Conservation (phyloP, 2,888 invertebrate species). For the Cataglyphis livida region DNA sequence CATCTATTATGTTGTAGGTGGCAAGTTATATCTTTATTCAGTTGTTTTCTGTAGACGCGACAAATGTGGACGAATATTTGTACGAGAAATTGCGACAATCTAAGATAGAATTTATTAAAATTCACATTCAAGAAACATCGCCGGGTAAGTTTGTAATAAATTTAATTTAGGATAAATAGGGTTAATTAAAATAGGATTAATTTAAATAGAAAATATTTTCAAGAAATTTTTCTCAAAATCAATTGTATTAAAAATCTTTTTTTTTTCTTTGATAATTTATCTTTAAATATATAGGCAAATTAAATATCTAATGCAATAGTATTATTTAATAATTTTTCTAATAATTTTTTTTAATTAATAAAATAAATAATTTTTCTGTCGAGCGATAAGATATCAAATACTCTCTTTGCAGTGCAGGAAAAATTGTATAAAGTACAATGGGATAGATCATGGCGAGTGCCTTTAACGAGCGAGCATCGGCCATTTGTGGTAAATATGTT, state of each 20-base stretch:
- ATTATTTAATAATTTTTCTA: too few relatives aligned
- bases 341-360: too few relatives aligned
- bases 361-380: background rate
- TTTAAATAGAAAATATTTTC: background rate
- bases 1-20: slow-evolving; percentile 8
- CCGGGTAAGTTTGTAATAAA: slow-evolving; percentile 54
- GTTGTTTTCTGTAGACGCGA: background rate
- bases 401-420: slow-evolving; percentile 58
- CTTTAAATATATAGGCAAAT: background rate
- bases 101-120: slow-evolving; percentile 74
- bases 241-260: background rate
- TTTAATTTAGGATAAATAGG: background rate
- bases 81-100: slow-evolving; percentile 63
- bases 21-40: background rate
- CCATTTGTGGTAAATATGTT: slow-evolving; percentile 62
- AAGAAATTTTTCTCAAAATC: background rate
- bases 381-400: background rate
- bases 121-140: slow-evolving; percentile 48
- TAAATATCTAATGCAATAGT: background rate
- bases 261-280: background rate
- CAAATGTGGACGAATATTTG: slow-evolving; percentile 58
- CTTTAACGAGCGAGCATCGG: slow-evolving; percentile 51
- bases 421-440: slow-evolving; percentile 69
- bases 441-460: slow-evolving; percentile 61
- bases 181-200: too few relatives aligned